Conservation (phyloP, 53 echinoderm and acorn worm genomes). For the Echinometra lucunter region DNA sequence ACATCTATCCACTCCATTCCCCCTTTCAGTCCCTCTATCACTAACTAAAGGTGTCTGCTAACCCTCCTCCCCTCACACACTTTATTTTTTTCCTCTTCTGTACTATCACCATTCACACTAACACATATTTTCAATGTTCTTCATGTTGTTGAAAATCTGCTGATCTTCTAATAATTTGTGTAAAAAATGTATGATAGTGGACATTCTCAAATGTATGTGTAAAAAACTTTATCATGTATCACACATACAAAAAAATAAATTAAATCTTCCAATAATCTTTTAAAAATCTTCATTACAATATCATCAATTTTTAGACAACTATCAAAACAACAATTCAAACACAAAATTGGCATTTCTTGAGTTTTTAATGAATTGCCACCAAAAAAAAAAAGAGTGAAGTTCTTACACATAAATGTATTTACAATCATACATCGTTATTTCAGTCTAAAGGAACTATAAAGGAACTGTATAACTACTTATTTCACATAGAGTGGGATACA, state of each 20-base stretch:
- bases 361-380: slow-evolving; percentile 42
- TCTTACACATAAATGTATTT: slow-evolving; percentile 5
- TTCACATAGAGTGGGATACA: background rate
- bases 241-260: background rate
- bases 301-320: background rate
- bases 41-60: no score
- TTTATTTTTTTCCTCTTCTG: background rate
- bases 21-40: background rate
- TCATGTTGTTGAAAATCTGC: no score
- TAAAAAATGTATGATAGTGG: background rate
- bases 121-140: background rate
- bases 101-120: background rate
- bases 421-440: background rate
- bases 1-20: no score
- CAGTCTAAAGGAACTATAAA: background rate
- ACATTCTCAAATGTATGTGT: background rate
- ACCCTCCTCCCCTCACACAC: background rate
- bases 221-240: background rate
- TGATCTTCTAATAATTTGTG: background rate
- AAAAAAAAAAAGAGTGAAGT: slow-evolving; percentile 24
- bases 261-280: no score
- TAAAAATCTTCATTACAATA: background rate
- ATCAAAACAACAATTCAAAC: background rate
- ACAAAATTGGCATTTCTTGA: background rate
- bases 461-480: no score